Evolutionary conservation across 2,888 invertebrate species (phyloP), one percentile per base, ranked within the genome.

Genomic region (Campoplex capitator): DNA sequence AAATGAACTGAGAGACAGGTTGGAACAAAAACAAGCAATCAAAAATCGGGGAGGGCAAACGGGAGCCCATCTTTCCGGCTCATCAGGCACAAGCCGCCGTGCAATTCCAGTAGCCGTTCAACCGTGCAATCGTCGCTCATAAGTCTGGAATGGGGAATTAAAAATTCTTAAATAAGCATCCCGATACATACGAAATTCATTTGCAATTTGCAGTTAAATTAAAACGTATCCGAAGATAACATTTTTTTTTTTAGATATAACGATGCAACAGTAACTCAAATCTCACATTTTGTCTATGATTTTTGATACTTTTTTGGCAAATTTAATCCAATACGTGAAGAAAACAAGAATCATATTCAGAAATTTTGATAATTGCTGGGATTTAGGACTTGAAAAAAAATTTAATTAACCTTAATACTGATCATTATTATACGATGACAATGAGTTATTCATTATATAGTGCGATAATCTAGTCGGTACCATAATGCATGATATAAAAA

Each of bases 21-120:
- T 45, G 68, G 77, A 77, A 77, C 51, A 58, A 77, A 83, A 77
- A 62, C 28, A 62, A 62, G 16, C 8, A 58, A 77, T 71, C 28
- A 76, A 54, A 77, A 35, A 81, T 85, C 51, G 45, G 73, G 56
- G 77, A 77, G 73, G 65, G 65, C 81, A 65, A 71, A 81, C 84
- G 65, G 80, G 76, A 77, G 81, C 71, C 67, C 81, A 81, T 85
- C 85, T 81, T 85, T 82, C 85, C 77, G 73, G 77, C 76, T 85
- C 65, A 67, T 13, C 48, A 70, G 56, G 85, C 81, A 82, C 81
- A 45, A 65, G 73, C 78, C 56, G 65, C 32, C 56, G 65, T 67
- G 62, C 77, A 77, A 77, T 77, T 78, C 54, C 68, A 68, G 68
- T 54, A 68, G 78, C 42, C 54, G 38, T 68, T 78, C 54, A 67